Conservation (phyloP, 35 echinoderm and acorn worm species). For the Apostichopus parvimensis region DNA sequence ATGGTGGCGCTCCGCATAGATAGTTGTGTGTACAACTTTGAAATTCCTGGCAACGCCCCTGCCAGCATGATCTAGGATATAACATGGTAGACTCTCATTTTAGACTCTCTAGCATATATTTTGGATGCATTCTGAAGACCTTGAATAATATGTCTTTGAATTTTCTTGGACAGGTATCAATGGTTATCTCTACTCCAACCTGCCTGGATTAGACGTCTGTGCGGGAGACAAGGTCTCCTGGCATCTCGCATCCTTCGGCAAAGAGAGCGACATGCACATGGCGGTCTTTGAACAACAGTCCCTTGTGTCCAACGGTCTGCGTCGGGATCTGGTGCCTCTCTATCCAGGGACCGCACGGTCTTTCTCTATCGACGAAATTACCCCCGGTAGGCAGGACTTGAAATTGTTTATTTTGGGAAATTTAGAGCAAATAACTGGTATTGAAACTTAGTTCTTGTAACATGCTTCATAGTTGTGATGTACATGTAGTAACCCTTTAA, state of each 20-base stretch:
- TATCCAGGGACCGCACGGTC: conserved; percentile 67
- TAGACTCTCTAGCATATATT: no score
- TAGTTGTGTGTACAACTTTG: no score
- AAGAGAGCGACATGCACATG: conserved; percentile 79
- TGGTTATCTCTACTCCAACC: conserved; percentile 78
- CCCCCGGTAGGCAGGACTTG: conserved; percentile 41
- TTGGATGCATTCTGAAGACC: no score
- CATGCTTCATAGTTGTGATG: no score
- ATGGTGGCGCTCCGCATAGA: no score
- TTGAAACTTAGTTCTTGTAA: not conserved
- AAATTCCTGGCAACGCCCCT: no score
- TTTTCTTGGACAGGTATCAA: conserved; percentile 70
- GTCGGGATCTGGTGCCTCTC: conserved; percentile 53
- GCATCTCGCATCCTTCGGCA: conserved; percentile 77
- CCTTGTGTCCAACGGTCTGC: conserved; percentile 48
- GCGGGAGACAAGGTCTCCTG: conserved; percentile 57
- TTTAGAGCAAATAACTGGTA: not conserved
- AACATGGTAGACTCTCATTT: no score
- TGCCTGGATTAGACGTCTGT: conserved; percentile 50
- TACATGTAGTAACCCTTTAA: no score
- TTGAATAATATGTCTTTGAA: no score
- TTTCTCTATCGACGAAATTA: conserved; percentile 36
- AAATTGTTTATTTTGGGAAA: not conserved
- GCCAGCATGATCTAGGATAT: no score
- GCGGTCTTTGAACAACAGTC: conserved; percentile 67